These are phyloP conservation scores for Aramus guarauna DNA, from an alignment of 2,113 vertebrate genomes.

Conservation along the genomic window DNA sequence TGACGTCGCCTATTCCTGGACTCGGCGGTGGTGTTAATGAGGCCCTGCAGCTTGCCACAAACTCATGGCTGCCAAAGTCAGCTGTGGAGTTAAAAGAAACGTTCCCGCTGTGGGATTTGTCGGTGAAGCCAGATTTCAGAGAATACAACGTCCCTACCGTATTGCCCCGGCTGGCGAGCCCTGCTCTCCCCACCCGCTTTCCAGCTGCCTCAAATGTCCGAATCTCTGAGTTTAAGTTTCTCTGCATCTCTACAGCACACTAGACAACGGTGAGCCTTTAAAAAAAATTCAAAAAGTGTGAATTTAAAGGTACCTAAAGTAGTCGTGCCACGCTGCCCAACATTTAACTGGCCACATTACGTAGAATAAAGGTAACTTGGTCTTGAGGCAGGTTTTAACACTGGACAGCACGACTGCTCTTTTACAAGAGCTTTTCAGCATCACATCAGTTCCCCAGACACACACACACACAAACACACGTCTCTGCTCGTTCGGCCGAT, in stretches of 20 bases:
- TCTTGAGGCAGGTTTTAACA: neutral
- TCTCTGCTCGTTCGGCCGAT: neutral
- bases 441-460: neutral
- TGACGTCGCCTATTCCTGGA: neutral
- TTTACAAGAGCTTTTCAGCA: neutral
- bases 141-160: neutral
- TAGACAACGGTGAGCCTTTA: neutral
- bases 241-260: neutral
- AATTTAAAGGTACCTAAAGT: neutral
- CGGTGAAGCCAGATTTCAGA: neutral
- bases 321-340: neutral
- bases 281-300: neutral
- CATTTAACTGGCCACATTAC: neutral
- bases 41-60: neutral
- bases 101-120: neutral
- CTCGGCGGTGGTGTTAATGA: neutral
- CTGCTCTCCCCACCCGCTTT: neutral
- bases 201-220: neutral
- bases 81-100: neutral
- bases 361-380: rapidly evolving
- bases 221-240: neutral
- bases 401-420: neutral
- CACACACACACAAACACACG: neutral
- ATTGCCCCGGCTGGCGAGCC: neutral
- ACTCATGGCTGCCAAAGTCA: neutral